These are phyloP conservation scores for Harpalus rubripes DNA, from an alignment of 2,888 invertebrate species.

Conservation along the genomic window DNA sequence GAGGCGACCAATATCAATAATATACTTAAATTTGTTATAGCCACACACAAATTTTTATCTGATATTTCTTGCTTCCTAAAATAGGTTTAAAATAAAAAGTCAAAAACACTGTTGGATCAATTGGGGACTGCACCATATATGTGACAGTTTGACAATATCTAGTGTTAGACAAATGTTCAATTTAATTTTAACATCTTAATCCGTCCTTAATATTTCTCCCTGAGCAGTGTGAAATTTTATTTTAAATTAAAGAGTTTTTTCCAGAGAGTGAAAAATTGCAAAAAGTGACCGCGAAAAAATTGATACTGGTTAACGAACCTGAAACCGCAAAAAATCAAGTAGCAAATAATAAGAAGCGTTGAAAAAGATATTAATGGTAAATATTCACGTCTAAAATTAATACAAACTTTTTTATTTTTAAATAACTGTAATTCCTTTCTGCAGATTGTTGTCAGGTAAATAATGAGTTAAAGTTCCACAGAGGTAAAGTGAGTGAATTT, in stretches of 20 bases:
- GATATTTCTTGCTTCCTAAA: too few relatives aligned
- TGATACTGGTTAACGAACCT: constrained; percentile 51
- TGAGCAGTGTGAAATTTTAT: constrained; percentile 27
- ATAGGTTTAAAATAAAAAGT: too few relatives aligned
- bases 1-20: too few relatives aligned
- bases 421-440: constrained; percentile 8
- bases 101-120: too few relatives aligned
- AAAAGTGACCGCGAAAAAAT: constrained; percentile 23
- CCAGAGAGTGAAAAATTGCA: constrained; percentile 25
- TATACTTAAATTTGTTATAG: too few relatives aligned
- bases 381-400: constrained; percentile 35
- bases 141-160: too few relatives aligned
- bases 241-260: constrained; percentile 49
- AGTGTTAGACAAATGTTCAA: neutral
- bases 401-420: constrained; percentile 42
- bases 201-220: neutral
- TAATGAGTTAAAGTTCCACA: neutral
- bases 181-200: constrained; percentile 24
- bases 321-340: constrained; percentile 39
- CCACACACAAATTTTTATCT: too few relatives aligned
- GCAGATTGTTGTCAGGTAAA: constrained; percentile 24
- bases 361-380: constrained; percentile 52
- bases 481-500: constrained; percentile 7
- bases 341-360: constrained; percentile 48
- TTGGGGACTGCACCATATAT: too few relatives aligned